Evolutionary conservation across 2,888 invertebrate species (phyloP), one percentile per base, ranked within the genome.

Genomic region (Conistra vaccinii): DNA sequence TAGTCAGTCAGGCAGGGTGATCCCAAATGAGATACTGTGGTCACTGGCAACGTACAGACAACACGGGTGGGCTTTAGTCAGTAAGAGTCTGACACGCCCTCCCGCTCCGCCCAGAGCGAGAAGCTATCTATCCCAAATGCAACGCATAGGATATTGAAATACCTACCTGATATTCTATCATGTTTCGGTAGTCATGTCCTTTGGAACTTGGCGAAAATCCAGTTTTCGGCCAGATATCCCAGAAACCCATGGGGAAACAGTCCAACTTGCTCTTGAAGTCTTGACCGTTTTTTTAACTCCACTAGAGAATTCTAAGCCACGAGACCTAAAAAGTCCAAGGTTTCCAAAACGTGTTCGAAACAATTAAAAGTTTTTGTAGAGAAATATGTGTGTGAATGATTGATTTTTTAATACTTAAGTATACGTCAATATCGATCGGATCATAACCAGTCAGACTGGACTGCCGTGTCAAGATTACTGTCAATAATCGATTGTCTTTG

Each of bases 381-480:
- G 14, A 57, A 45, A 48, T 48, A 53, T n/a, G 0, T n/a, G n/a
- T 69, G 45, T 69, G 35, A 35, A 76, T 60, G 60, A 53, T 35
- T 32, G 29, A 45, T 76, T 76, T 58, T 4, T 51, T 58, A 70
- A 70, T n/a, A 48, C 17, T 39, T 39, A 35, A 35, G 4, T 58
- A n/a, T n/a, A n/a, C 17, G 29, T 51, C 42, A 76, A 53, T 68
- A 77, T 39, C 7, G 65, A 74, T 65, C 35, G 6, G 29, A 57
- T 55, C 45, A 32, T 51, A 32, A 60, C 42, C n/a, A 35, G 26
- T 45, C 14, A 67, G 6, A 68, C 61, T 63, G 17, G n/a, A 69
- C 39, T 42, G 51, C 12, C 23, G 23, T 29, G 4, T 14, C 39
- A 12, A 23, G 32, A 20, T 32, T 53, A 14, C 14, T 26, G 14